These are phyloP conservation scores for Ceyx melanurus DNA, from an alignment of 2,113 vertebrate species.

Conservation along the genomic window DNA sequence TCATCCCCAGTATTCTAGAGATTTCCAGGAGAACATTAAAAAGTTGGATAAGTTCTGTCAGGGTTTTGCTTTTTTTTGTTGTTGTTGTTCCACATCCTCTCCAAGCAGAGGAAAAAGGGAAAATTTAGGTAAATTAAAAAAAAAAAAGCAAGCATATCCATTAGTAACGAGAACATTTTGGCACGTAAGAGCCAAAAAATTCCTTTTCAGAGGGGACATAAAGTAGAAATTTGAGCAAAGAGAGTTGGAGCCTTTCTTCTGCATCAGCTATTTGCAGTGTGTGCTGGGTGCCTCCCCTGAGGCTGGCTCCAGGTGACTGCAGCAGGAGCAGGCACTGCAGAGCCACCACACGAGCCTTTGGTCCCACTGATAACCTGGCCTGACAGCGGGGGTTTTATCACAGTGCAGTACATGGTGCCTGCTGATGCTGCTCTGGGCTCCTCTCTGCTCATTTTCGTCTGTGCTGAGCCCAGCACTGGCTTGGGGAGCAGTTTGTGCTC, in stretches of 20 bases:
- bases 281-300: no score
- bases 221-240: background rate
- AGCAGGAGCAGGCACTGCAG: background rate
- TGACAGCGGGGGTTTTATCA: background rate
- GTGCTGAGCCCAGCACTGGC: background rate
- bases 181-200: background rate
- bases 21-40: background rate
- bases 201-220: background rate
- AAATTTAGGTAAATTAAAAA: background rate
- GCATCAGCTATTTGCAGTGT: background rate
- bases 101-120: background rate
- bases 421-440: background rate
- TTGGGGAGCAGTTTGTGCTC: background rate
- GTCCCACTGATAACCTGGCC: background rate
- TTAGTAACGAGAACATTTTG: background rate
- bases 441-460: background rate
- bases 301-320: no score
- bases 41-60: background rate
- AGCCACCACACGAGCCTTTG: background rate
- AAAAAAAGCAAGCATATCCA: background rate
- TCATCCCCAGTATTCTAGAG: background rate
- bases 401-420: background rate
- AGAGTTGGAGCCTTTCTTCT: background rate
- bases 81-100: background rate
- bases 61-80: accelerated